Evolutionary conservation across 1,140 invertebrate species (phyloP), one percentile per base, ranked within the genome.

Genomic region (Drosophila eugracilis): DNA sequence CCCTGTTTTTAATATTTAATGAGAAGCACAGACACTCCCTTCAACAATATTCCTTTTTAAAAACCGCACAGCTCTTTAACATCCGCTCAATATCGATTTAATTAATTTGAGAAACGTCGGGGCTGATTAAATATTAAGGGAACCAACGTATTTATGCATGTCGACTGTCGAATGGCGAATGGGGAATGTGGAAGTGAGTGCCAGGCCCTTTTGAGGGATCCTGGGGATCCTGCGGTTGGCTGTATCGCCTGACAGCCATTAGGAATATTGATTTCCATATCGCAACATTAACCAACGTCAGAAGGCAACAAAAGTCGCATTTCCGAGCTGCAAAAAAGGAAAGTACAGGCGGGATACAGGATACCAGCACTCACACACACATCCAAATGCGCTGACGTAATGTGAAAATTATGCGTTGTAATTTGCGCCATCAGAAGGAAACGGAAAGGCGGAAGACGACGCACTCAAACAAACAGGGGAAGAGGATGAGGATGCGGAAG

Each of bases 221-320:
- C 34, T 53, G 54, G n/a, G 49, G 42, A 37, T 69, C 41, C 28
- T 54, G 55, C 7, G 26, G 19, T 19, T 10, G 60, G 15, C 59
- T 60, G 52, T 80, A 75, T 80, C 54, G 59, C 59, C 65, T 86
- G 73, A 80, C 77, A 85, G 50, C 73, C 81, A 86, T 85, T 85
- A 86, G 73, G 62, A 81, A 86, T 85, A 85, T 85, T 85, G 81
- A 85, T 85, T 85, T 85, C 77, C 81, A 85, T 86, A 86, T 85
- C 81, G 77, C 73, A 74, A 76, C 83, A 85, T 76, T 85, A 74
- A 65, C 73, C 47, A 62, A 60, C 72, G 73, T 77, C 73, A 65
- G 50, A 69, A 67, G 58, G 58, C 65, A 79, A 34, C 59, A 77
- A 62, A 67, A 52, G 37, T 36, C 59, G 59, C 47, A 67, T 66